Evolutionary conservation across 1,140 invertebrate genomes (phyloP).

Genomic region (Procambarus virginalis): DNA sequence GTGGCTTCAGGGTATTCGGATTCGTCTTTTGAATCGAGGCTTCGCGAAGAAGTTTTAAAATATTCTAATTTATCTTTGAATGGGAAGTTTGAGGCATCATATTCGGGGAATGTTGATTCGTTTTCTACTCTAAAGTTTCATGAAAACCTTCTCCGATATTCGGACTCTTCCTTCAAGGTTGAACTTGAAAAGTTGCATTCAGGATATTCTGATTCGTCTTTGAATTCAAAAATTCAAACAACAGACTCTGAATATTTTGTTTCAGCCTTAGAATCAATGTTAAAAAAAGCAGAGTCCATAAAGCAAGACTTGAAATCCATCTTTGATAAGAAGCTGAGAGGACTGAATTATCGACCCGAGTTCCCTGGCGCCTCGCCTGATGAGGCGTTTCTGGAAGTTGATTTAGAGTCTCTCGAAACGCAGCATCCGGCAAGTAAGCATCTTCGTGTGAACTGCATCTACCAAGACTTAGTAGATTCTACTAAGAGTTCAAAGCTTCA

Average conservation of each 20-base stretch:
- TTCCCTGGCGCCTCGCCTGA: too few relatives aligned
- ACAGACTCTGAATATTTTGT: too few relatives aligned
- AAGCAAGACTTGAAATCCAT: too few relatives aligned
- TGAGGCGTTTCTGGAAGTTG: too few relatives aligned
- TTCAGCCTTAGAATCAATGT: too few relatives aligned
- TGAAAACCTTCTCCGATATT: background rate
- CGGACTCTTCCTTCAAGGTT: background rate
- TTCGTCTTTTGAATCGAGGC: background rate
- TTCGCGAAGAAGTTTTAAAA: background rate
- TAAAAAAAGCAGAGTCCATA: too few relatives aligned
- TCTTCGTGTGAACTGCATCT: too few relatives aligned
- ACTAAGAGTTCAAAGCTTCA: background rate
- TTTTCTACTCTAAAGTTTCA: background rate
- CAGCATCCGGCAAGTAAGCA: too few relatives aligned
- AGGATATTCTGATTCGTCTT: background rate
- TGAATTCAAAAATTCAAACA: background rate
- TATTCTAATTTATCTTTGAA: background rate
- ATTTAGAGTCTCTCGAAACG: too few relatives aligned
- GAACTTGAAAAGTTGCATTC: background rate
- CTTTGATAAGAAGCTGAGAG: too few relatives aligned
- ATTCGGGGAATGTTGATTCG: background rate
- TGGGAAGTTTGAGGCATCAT: background rate
- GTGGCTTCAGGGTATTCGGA: background rate
- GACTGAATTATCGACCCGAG: too few relatives aligned
- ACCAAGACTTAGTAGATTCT: background rate